Base-by-base conservation (phyloP, 1,140 invertebrate genomes). In the Drosophila murphyi region DNA sequence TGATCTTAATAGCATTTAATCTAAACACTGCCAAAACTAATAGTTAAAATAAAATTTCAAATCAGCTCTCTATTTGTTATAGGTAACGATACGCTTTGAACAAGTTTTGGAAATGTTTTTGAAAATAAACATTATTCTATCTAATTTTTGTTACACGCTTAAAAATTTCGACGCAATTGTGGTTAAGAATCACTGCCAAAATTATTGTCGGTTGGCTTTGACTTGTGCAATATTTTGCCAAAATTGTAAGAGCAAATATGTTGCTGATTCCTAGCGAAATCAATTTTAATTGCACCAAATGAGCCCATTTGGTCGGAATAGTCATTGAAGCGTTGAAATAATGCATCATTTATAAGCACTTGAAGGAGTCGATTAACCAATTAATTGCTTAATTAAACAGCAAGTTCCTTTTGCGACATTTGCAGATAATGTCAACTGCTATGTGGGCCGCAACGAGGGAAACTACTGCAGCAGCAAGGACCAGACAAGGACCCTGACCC, bases 391-490 rank as follows among this genome's bases (percentile, higher is more conserved):
- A 45, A 41, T 62, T 65, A 43, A 63, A 34, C 50, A 45, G 47
- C 50, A 37, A 20, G 32, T 29, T 52, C 32, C 5, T 12, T 10
- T 54, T 45, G 3, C 4, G 39, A 3, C 28, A 29, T 41, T 59
- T 69, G 41, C 75, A 92, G 90, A 92, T 76, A 91, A 92, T 48
- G 78, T 89, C 34, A 91, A 91, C 64, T 92, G 90, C 52, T 92
- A 92, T 63, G 78, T 83, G 68, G 87, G 90, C 34, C 78, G 82
- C 29, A 92, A 91, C 37, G 90, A 92, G 71, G 90, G 90, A 2
- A 91, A 92, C 79, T 92, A 80, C 34, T 92, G 90, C 81, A 92
- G 63, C 71, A 89, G 85, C 47, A 92, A 92, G 71, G 87, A 91
- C 32, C 76, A 90, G 28, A 86, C 81, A 1, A 82, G 73, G 56